phyloP scores from a whole-genome alignment of 2,888 invertebrate genomes.

The Drosophila robusta region DNA sequence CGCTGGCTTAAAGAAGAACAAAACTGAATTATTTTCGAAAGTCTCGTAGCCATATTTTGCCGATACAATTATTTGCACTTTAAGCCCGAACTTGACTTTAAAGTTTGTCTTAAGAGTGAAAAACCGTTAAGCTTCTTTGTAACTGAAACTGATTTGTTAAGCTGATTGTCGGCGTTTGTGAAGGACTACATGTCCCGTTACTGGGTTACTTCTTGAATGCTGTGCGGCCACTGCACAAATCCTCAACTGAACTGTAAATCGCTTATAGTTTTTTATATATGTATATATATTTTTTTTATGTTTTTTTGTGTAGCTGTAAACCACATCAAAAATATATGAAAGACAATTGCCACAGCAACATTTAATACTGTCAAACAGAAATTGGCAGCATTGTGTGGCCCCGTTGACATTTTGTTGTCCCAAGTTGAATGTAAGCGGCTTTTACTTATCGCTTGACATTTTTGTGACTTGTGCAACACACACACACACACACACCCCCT shows the following conservation, averaged over 20 bases:
- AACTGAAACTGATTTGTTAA: slow-evolving; percentile 11
- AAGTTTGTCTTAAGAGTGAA: neutral
- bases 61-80: neutral
- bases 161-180: slow-evolving; percentile 5
- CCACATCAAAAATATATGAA: slow-evolving; percentile 56
- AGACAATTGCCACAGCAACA: slow-evolving; percentile 57
- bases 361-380: slow-evolving; percentile 65
- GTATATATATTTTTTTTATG: neutral
- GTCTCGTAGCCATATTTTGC: no score
- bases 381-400: slow-evolving; percentile 51
- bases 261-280: slow-evolving; percentile 40
- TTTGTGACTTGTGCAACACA: slow-evolving; percentile 60
- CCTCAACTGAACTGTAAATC: slow-evolving; percentile 50
- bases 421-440: slow-evolving; percentile 67
- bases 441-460: slow-evolving; percentile 71
- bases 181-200: neutral
- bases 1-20: neutral
- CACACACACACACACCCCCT: slow-evolving; percentile 3
- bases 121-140: slow-evolving; percentile 10
- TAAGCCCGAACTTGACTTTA: neutral
- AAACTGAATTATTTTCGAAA: no score
- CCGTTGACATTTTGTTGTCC: slow-evolving; percentile 48
- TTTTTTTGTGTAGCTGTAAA: slow-evolving; percentile 20
- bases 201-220: slow-evolving; percentile 1
- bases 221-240: slow-evolving; percentile 23